A percentile compares a stretch with the other conserved stretches of the same genome.
These are phyloP conservation scores for Linnaemya tessellans DNA, from an alignment of 2,888 invertebrate species.

Conservation along the genomic window DNA sequence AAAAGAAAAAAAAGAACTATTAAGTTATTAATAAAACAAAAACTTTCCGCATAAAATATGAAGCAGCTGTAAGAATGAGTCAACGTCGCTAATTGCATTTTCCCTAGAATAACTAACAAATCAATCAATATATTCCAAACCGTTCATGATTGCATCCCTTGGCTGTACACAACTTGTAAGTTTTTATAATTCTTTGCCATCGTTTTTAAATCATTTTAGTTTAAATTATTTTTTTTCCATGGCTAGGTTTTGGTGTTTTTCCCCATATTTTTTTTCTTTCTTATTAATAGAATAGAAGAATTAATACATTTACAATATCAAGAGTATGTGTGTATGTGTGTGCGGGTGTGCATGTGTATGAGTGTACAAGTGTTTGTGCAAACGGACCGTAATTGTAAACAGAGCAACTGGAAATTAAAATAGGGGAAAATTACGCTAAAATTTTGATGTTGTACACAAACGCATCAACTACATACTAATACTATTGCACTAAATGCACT, in stretches of 20 bases:
- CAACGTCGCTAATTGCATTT: conserved; percentile 45
- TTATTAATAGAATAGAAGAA: conserved; percentile 73
- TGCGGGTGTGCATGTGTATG: background rate
- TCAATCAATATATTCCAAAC: conserved; percentile 47
- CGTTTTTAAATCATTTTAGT: conserved; percentile 38
- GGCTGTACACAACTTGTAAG: background rate
- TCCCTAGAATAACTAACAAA: conserved; percentile 15
- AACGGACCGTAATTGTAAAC: conserved; percentile 54
- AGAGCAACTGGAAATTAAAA: conserved; percentile 55
- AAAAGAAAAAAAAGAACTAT: background rate
- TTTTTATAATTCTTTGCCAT: conserved; percentile 18
- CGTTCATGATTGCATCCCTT: background rate
- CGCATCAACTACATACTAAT: background rate
- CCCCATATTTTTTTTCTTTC: background rate
- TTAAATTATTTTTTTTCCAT: conserved; percentile 24
- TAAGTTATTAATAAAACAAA: conserved; percentile 3
- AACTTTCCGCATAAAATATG: background rate
- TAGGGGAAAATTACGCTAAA: conserved; percentile 58
- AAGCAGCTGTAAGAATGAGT: background rate
- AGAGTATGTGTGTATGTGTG: background rate
- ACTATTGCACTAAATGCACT: conserved; percentile 6
- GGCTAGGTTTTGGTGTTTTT: conserved; percentile 35
- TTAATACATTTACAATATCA: conserved; percentile 68
- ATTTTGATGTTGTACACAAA: conserved; percentile 6
- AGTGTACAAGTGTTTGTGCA: conserved; percentile 48